Base-by-base conservation (phyloP, 2,888 invertebrate species). In the Pocota personata region DNA sequence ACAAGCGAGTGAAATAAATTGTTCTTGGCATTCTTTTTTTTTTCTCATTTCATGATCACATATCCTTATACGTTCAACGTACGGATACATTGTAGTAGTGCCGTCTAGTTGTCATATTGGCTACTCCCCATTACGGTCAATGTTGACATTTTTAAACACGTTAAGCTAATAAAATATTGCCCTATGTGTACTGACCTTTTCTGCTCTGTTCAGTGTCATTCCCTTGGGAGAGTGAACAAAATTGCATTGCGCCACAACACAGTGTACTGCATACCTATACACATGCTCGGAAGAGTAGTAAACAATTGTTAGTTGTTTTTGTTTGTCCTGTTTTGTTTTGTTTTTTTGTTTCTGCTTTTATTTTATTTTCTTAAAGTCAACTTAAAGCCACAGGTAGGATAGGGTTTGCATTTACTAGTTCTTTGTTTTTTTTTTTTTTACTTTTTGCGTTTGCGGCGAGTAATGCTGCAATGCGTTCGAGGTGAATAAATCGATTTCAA, bases 401-500 rank as follows among this genome's bases (percentile, higher is more conserved):
- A 30, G 10, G 14, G 30, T 55, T 69, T 69, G 40, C 52, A 55
- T 3, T 37, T 30, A 3, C 19, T 24, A 46, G 30, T 30, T 3
- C 2, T 16, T 43, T 10, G 10, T 46, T n/a, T 64, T 21, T 14
- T 27, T 43, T 32, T 32, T 32, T 7, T 32, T 32, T 8, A 0
- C 2, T 1, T 32, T 40, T 40, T 37, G 10, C 6, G 14, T 21
- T 40, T 37, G 69, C 8, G n/a, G 40, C 10, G 27, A 3, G 10
- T 19, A 69, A 32, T 57, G 19, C 58, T 69, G 55, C 48, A 62
- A 40, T 66, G 55, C 43, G 30, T 40, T 73, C 73, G 83, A 83
- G 83, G 83, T 83, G 83, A 83, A 79, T 83, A 83, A 83, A 83
- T 83, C 83, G 83, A 83, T 83, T 83, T 83, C 79, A 79, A 79